phyloP scores from a whole-genome alignment of 2,797 vertebrate species.

The Clarias pachynema region DNA sequence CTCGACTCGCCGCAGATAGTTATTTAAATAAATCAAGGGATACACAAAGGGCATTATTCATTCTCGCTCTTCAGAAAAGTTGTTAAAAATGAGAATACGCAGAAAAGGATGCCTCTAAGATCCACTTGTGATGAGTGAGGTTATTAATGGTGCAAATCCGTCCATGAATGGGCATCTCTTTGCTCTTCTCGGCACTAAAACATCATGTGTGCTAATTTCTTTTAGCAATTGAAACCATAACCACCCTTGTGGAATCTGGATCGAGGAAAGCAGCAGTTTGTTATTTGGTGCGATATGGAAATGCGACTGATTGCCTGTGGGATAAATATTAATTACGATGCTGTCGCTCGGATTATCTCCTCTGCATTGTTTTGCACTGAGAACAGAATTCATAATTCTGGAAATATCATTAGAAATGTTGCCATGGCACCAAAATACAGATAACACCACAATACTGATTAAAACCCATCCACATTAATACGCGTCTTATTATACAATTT shows the following conservation, averaged over 20 bases:
- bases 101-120: not conserved
- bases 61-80: not conserved
- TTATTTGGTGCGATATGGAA: slow-evolving; percentile 27
- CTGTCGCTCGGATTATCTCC: slow-evolving; percentile 15
- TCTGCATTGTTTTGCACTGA: not conserved
- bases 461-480: not conserved
- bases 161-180: not conserved
- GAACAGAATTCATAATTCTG: slow-evolving; percentile 21
- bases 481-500: not conserved
- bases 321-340: slow-evolving; percentile 35
- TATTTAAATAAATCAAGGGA: not conserved
- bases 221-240: slow-evolving; percentile 26
- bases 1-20: no score
- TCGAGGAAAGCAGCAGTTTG: slow-evolving; percentile 21
- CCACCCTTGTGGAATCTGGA: slow-evolving; percentile 15
- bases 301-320: slow-evolving; percentile 26
- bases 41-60: not conserved
- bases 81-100: not conserved
- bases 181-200: slow-evolving; percentile 14
- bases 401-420: slow-evolving; percentile 1
- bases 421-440: not conserved
- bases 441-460: not conserved
- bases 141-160: slow-evolving; percentile 43
- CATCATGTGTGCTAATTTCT: slow-evolving; percentile 38
- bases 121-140: slow-evolving; percentile 19